Base-by-base conservation (phyloP, 1,140 invertebrate genomes). In the Luehdorfia chinensis region DNA sequence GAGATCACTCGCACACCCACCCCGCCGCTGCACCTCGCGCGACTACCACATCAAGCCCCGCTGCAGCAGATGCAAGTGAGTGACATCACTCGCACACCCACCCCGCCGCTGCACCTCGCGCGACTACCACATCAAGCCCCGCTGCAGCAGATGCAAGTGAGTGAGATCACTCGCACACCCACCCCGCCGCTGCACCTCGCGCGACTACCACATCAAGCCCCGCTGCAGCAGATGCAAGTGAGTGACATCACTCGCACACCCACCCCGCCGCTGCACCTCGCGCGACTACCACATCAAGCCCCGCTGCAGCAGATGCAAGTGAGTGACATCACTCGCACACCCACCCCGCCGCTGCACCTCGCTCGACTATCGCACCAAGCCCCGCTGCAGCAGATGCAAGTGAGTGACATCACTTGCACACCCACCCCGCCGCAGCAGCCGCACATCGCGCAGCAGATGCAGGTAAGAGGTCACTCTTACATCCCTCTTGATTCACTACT, bases 281-380 rank as follows among this genome's bases (percentile, higher is more conserved):
- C 55, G 69, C 73, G 73, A 7, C 65, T 66, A 44, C 73, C 66
- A 43, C 76, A 72, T 48, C 89, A 87, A n/a, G n/a, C n/a, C n/a
- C n/a, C n/a, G n/a, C n/a, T n/a, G n/a, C n/a, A n/a, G n/a, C n/a
- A n/a, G n/a, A n/a, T n/a, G n/a, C n/a, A n/a, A n/a, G n/a, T n/a
- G n/a, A n/a, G n/a, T n/a, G n/a, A n/a, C n/a, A n/a, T n/a, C 86
- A 87, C 56, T 77, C 74, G 56, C 77, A 87, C 37, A n/a, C 23
- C 43, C 25, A 32, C 41, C 55, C 33, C 12, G 27, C 79, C 90
- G 3, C 83, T 81, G 5, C 78, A 8, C 47, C 39, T 36, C 53
- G 55, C 60, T 50, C 64, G 79, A 90, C 19, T 86, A 83, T 12
- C 77, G 55, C 13, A 77, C 53, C 63, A 47, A 43, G 68, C 60